Evolutionary conservation across 2,113 vertebrate genomes (phyloP).

Genomic region (Centropus unirufus): DNA sequence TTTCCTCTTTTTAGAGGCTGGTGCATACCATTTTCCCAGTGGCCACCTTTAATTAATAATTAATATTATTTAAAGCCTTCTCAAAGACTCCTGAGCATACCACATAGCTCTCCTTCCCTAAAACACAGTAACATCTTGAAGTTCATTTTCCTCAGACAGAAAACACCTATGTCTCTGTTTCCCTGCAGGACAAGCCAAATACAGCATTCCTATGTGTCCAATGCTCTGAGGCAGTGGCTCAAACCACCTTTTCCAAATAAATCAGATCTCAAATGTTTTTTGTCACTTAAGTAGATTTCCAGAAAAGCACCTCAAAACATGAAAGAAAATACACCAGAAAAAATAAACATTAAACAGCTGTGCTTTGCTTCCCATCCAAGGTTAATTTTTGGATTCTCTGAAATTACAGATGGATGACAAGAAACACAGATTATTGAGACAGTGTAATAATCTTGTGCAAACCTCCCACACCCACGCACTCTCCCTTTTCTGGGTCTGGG

Average conservation of each 20-base stretch:
- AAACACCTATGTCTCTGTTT: not conserved
- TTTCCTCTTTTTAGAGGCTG: not conserved
- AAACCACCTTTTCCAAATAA: not conserved
- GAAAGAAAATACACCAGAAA: not conserved
- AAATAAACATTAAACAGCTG: not conserved
- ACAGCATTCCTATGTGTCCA: accelerated
- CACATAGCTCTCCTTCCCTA: not conserved
- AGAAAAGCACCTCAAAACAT: constrained; percentile 10
- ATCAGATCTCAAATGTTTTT: not conserved
- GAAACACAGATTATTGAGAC: constrained; percentile 9
- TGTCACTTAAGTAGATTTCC: not conserved
- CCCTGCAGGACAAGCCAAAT: not conserved
- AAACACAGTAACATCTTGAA: not conserved
- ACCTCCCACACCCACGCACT: constrained; percentile 14
- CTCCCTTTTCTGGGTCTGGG: constrained; percentile 24
- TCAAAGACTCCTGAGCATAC: not conserved
- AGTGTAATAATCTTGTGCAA: constrained; percentile 27
- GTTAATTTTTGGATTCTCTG: constrained; percentile 25
- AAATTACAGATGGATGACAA: constrained; percentile 15
- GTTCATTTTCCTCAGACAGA: not conserved
- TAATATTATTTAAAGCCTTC: not conserved
- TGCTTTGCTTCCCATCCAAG: not conserved
- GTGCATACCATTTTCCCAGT: not conserved
- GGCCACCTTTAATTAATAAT: not conserved
- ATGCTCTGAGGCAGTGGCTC: not conserved